A percentile compares a stretch with the other conserved stretches of the same genome.
These are phyloP conservation scores for Chaetodon trifascialis DNA, from an alignment of 2,113 vertebrate genomes.

Conservation along the genomic window DNA sequence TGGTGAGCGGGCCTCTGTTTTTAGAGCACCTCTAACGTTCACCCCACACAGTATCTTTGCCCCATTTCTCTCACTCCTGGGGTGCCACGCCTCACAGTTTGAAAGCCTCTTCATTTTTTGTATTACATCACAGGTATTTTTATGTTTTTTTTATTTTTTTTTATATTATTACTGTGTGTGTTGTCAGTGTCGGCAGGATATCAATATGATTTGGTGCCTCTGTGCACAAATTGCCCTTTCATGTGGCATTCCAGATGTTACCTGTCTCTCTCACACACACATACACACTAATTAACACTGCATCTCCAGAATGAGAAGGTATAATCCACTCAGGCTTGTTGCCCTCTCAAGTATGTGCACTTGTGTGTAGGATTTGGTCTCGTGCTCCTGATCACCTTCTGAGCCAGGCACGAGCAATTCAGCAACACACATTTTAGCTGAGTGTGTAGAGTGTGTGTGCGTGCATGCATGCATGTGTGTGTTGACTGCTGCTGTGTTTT, in stretches of 20 bases:
- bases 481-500: not conserved
- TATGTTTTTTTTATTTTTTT: not conserved
- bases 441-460: not conserved
- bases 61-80: not conserved
- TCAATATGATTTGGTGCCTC: not conserved
- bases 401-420: constrained; percentile 49
- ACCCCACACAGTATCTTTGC: not conserved
- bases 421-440: not conserved
- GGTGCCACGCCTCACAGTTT: not conserved
- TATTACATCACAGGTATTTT: not conserved
- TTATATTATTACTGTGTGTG: not conserved
- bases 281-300: constrained; percentile 16
- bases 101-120: not conserved
- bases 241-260: constrained; percentile 13
- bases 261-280: not conserved
- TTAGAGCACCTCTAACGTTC: not conserved
- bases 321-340: constrained; percentile 38
- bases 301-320: constrained; percentile 2
- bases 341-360: constrained; percentile 32
- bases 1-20: not conserved
- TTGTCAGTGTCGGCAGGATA: not conserved
- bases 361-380: constrained; percentile 19
- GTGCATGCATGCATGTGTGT: constrained; percentile 19
- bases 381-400: constrained; percentile 46
- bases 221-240: not conserved